These are phyloP conservation scores for Microtus richardsoni DNA, from an alignment of 2,113 vertebrate genomes.

Conservation along the genomic window DNA sequence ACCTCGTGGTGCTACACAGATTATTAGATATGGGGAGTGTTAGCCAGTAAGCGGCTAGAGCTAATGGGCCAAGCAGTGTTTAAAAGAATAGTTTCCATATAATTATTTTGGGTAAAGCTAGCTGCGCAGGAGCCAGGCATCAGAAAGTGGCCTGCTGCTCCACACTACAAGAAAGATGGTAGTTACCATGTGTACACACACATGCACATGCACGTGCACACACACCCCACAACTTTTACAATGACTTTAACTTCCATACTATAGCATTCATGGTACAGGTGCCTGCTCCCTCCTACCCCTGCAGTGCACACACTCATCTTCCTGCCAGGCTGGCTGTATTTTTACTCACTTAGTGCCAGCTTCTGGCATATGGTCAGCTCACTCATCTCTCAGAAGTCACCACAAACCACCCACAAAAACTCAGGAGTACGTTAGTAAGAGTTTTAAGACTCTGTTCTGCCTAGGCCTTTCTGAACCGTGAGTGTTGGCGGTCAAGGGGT, in stretches of 20 bases:
- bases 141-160: too few relatives aligned
- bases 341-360: conserved; percentile 44
- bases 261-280: conserved; percentile 38
- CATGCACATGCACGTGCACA: conserved; percentile 1
- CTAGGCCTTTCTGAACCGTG: not conserved
- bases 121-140: too few relatives aligned
- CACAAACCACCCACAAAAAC: conserved; percentile 58
- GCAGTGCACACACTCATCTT: not conserved
- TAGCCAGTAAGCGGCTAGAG: too few relatives aligned
- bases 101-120: too few relatives aligned
- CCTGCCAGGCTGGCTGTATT: conserved; percentile 47
- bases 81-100: too few relatives aligned
- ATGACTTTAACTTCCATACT: conserved; percentile 29
- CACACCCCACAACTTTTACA: conserved; percentile 43
- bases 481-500: not conserved
- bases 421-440: conserved; percentile 22
- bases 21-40: too few relatives aligned
- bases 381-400: conserved; percentile 46
- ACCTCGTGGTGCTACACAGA: too few relatives aligned
- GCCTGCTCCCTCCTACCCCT: not conserved
- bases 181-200: not conserved
- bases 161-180: not conserved
- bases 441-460: not conserved
- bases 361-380: conserved; percentile 52
- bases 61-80: too few relatives aligned